A percentile compares a stretch with the other conserved stretches of the same genome.
These are phyloP conservation scores for Paragorgia papillata DNA, from an alignment of 92 coral and sea anemone species.

Conservation along the genomic window DNA sequence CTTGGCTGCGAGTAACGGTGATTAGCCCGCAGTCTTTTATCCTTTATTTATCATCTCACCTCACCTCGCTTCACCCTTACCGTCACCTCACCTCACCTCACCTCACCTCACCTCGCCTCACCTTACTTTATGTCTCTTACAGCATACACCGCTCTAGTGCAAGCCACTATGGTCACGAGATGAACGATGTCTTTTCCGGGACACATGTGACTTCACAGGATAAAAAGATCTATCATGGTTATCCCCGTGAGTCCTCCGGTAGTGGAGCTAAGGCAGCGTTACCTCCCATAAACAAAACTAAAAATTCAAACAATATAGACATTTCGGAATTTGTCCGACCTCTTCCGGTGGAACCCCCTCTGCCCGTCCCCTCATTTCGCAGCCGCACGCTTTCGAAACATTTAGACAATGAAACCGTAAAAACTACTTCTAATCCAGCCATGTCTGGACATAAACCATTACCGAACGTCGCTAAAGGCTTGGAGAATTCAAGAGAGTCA, in stretches of 20 bases:
- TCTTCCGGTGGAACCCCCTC: conserved; percentile 2
- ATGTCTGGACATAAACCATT: conserved; percentile 18
- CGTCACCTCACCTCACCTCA: no score
- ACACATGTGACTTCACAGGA: conserved; percentile 50
- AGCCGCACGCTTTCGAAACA: conserved; percentile 6
- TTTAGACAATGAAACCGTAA: conserved; percentile 2
- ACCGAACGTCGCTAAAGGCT: conserved; percentile 5
- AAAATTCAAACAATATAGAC: conserved; percentile 84
- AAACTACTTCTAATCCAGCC: not conserved
- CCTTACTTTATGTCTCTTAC: conserved; percentile 36
- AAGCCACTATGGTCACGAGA: conserved; percentile 6
- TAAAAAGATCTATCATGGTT: not conserved
- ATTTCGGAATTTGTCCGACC: conserved; percentile 87
- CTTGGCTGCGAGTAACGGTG: no score
- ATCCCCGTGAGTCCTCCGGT: conserved; percentile 31
- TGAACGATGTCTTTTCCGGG: conserved; percentile 6
- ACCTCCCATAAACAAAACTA: conserved; percentile 88
- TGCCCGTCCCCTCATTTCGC: not conserved
- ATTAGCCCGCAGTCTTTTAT: no score
- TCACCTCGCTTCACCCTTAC: no score
- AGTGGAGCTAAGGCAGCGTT: conserved; percentile 66
- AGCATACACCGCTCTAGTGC: conserved; percentile 51
- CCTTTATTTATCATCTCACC: no score
- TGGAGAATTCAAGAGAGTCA: not conserved
- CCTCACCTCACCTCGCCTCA: no score